These are phyloP conservation scores for Rhabdomys dilectus DNA, from an alignment of 2,113 vertebrate genomes.

Conservation along the genomic window DNA sequence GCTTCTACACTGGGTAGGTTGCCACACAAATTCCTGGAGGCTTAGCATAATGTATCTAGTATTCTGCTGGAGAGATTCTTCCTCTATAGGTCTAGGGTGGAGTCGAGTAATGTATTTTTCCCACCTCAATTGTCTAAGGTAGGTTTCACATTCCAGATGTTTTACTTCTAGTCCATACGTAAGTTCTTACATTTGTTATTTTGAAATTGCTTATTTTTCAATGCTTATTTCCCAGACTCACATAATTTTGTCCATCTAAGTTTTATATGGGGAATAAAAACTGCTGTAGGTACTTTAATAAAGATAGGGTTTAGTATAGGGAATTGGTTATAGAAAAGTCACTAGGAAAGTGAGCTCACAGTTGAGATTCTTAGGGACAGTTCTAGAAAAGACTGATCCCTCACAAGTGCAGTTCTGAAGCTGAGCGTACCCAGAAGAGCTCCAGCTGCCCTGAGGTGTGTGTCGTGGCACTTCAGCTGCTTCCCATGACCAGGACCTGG, in stretches of 20 bases:
- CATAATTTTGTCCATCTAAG: background rate
- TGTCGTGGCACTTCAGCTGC: background rate
- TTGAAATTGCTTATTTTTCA: background rate
- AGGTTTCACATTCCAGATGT: background rate
- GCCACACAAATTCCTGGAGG: conserved; percentile 16
- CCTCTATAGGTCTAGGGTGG: background rate
- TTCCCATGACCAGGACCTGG: background rate
- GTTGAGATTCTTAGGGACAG: background rate
- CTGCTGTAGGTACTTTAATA: background rate
- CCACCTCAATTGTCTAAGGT: background rate
- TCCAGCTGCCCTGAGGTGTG: no score
- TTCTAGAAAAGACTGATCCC: background rate
- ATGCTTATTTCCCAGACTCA: background rate
- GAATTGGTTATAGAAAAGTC: background rate
- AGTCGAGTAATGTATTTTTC: background rate
- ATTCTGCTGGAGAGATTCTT: background rate
- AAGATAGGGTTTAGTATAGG: background rate
- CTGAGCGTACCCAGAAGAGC: background rate
- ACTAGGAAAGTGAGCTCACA: background rate
- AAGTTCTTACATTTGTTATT: conserved; percentile 4
- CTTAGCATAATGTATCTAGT: background rate
- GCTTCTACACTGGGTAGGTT: background rate
- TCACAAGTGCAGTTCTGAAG: background rate
- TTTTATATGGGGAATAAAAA: background rate
- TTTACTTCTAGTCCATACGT: background rate